These are phyloP conservation scores for Anthopleura xanthogrammica DNA, from an alignment of 92 coral and sea anemone species.

Conservation along the genomic window DNA sequence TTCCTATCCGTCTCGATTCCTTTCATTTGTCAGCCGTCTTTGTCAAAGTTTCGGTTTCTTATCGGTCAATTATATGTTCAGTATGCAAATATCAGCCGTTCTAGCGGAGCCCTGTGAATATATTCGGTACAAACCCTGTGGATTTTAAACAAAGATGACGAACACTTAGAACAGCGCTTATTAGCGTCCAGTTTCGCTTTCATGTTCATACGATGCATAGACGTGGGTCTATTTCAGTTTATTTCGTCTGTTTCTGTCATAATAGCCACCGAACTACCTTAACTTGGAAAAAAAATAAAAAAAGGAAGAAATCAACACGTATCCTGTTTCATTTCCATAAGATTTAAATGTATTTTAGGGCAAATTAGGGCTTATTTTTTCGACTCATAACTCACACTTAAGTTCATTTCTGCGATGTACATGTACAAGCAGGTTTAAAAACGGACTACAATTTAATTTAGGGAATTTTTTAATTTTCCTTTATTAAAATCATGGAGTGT, in stretches of 20 bases:
- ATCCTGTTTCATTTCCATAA: neutral
- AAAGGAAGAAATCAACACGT: neutral
- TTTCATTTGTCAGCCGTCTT: neutral
- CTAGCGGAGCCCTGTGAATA: neutral
- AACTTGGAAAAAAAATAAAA: neutral
- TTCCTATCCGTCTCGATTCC: neutral
- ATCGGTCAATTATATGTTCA: neutral
- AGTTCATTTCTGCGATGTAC: neutral
- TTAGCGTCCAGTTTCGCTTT: too few species aligned
- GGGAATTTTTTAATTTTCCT: too few species aligned
- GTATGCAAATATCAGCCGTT: conserved; percentile 1
- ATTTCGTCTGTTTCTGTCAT: too few species aligned
- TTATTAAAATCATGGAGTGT: too few species aligned
- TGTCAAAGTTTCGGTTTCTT: neutral
- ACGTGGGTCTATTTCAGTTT: too few species aligned
- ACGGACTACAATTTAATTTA: too few species aligned
- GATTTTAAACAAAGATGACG: neutral
- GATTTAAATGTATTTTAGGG: neutral
- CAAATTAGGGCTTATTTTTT: neutral
- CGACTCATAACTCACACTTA: neutral
- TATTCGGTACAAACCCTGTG: neutral
- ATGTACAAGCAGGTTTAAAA: neutral
- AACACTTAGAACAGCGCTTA: too few species aligned
- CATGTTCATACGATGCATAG: too few species aligned
- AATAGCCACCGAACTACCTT: neutral